Evolutionary conservation across 1,140 invertebrate genomes (phyloP).

Genomic region (Camponotus vicinus): DNA sequence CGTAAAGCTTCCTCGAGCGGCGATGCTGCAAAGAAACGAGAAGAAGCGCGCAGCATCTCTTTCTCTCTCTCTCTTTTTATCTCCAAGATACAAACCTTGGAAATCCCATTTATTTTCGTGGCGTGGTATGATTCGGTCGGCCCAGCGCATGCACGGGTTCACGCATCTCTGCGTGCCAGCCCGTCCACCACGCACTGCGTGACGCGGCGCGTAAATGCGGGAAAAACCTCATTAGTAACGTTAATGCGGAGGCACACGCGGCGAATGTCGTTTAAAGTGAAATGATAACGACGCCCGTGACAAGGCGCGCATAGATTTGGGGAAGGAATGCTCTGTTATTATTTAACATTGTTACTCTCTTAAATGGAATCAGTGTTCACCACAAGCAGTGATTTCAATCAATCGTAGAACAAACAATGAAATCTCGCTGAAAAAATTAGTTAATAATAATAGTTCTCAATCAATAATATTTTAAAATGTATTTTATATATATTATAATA

Average conservation of each 20-base stretch:
- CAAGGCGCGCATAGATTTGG: background rate
- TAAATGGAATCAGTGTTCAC: no score
- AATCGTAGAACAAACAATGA: no score
- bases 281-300: background rate
- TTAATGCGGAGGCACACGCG: conserved; percentile 22
- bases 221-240: conserved; percentile 42
- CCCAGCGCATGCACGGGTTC: conserved; percentile 84
- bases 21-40: background rate
- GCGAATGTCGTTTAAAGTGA: background rate
- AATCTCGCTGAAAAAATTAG: no score
- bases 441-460: no score
- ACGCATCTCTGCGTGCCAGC: conserved; percentile 76
- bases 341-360: background rate
- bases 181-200: conserved; percentile 80
- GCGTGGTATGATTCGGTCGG: conserved; percentile 81
- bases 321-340: background rate
- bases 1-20: background rate
- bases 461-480: no score
- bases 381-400: no score
- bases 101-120: conserved; percentile 80
- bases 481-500: no score
- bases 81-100: conserved; percentile 82
- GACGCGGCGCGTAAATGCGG: conserved; percentile 10
- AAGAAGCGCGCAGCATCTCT: conserved; percentile 32
- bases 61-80: background rate